Conservation (phyloP, 37 sponge, comb jelly and placozoan genomes). For the Lycopodina hypogea region DNA sequence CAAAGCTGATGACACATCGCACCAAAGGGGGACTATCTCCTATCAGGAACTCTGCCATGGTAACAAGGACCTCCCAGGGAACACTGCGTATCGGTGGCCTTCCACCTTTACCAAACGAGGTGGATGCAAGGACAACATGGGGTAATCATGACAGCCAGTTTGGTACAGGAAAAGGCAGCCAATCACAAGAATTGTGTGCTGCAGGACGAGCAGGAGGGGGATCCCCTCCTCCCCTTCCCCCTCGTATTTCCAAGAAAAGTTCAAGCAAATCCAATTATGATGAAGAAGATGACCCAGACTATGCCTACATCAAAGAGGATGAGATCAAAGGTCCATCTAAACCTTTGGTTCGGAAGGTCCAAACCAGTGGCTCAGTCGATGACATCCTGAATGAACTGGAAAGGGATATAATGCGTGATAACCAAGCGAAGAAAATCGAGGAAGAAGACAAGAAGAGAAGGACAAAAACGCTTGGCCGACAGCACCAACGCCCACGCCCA, state of each 20-base stretch:
- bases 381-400: slow-evolving; percentile 21
- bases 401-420: slow-evolving; percentile 18
- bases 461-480: neutral
- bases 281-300: slow-evolving; percentile 49
- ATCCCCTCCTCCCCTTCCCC: slow-evolving; percentile 32
- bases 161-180: neutral
- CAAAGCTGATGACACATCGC: neutral
- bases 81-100: neutral
- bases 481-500: neutral
- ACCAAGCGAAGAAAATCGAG: slow-evolving; percentile 27
- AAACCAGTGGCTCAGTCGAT: neutral
- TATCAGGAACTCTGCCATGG: neutral
- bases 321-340: slow-evolving; percentile 20
- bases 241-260: slow-evolving; percentile 8
- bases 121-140: neutral
- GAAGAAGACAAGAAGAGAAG: neutral
- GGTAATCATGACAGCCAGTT: neutral
- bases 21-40: neutral
- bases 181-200: slow-evolving; percentile 8
- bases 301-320: slow-evolving; percentile 43
- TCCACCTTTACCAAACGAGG: slow-evolving; percentile 3
- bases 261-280: neutral
- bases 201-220: no score
- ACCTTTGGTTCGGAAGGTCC: no score
- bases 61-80: neutral